Evolutionary conservation across 2,113 vertebrate genomes (phyloP), one percentile per base, ranked within the genome.

Genomic region (mouse (Mus musculus)): DNA sequence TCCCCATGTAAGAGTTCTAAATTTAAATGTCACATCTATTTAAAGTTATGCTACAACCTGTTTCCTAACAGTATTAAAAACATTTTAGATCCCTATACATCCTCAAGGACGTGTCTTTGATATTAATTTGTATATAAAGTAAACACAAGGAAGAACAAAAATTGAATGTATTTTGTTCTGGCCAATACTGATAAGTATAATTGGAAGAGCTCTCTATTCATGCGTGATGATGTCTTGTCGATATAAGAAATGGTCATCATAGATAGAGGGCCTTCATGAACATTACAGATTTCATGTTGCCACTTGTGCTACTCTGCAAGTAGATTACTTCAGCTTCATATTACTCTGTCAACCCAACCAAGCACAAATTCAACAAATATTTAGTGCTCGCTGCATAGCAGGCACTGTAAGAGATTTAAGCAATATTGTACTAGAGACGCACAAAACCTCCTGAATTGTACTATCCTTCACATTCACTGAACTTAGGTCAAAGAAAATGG

Each of bases 11-110:
- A 92, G 80, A 85, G 63, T 88, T 94, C 95, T 97, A 71, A 93
- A 97, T 96, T 95, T 96, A 84, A 95, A 54, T 91, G 75, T 89
- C 76, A 84, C 59, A 91, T 61, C 72, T 20, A 80, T 65, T 95
- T 96, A 95, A 96, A 91, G 71, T 95, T 24, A 95, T 87, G 16
- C 46, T 75, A 1, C 91, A n/a, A 92, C 16, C 69, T 30, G 46
- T 76, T 46, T 96, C 84, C 65, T 81, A 76, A 2, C 75, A 78
- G 86, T 82, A 84, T 1, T 94, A 4, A 87, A 73, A 59, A n/a
- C 46, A 89, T 94, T 72, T 95, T 96, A 94, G 30, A 28, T 80
- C 65, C 91, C 52, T 28, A n/a, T 42, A 28, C 2, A 80, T 36
- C 80, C 54, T 95, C 46, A 36, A 72, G 20, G 49, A 59, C 56